These are phyloP conservation scores for Chironex yamaguchii DNA, from an alignment of 30 jellyfish, hydroid and myxozoan species.

Conservation along the genomic window DNA sequence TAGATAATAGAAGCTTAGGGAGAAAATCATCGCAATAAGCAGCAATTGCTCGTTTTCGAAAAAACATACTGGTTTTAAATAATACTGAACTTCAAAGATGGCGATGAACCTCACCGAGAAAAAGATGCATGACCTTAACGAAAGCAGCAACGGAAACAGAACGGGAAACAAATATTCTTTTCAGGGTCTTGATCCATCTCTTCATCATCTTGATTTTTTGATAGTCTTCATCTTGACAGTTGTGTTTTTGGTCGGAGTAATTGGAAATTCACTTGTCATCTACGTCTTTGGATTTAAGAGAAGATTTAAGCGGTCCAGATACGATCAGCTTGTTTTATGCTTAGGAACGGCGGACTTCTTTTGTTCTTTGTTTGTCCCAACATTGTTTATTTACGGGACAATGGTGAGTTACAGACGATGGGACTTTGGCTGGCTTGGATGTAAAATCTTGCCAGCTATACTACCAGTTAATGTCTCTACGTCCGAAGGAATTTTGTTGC, in stretches of 20 bases:
- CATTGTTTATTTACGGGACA: constrained; percentile 48
- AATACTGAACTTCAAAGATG: too few species aligned
- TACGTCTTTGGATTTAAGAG: constrained; percentile 31
- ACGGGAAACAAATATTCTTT: too few species aligned
- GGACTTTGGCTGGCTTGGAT: constrained; percentile 48
- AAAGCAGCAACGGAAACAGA: too few species aligned
- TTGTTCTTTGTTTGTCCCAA: constrained; percentile 34
- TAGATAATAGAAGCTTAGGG: too few species aligned
- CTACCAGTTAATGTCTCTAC: constrained; percentile 50
- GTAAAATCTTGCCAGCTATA: constrained; percentile 42
- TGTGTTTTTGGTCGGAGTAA: constrained; percentile 24
- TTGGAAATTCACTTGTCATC: constrained; percentile 33
- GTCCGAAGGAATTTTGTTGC: constrained; percentile 32
- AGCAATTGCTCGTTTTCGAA: too few species aligned
- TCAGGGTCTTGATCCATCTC: too few species aligned
- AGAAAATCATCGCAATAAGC: too few species aligned
- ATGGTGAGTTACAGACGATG: constrained; percentile 15
- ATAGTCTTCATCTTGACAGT: background rate
- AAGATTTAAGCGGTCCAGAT: background rate
- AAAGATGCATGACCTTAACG: too few species aligned
- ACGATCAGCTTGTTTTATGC: constrained; percentile 23
- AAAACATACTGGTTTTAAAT: too few species aligned
- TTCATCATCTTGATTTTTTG: background rate
- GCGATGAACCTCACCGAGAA: too few species aligned
- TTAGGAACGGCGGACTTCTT: constrained; percentile 52